These are phyloP conservation scores for Heliothis peltigera DNA, from an alignment of 2,888 invertebrate genomes.

Conservation along the genomic window DNA sequence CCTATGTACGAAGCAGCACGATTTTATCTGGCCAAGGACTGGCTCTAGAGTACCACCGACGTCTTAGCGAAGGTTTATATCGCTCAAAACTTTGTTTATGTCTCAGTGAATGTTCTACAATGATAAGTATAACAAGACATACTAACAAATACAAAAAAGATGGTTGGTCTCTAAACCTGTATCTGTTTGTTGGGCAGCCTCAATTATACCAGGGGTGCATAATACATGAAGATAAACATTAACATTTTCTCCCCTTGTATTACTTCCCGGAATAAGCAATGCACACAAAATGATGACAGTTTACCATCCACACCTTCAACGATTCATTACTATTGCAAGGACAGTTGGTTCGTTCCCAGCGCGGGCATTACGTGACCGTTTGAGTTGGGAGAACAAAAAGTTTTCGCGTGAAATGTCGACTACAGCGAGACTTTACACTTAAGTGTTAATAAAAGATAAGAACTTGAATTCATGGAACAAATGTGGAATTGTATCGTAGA, in stretches of 20 bases:
- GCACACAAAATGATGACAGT: conserved; percentile 33
- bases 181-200: not conserved
- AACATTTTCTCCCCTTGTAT: conserved; percentile 6
- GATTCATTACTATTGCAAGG: conserved; percentile 47
- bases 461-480: conserved; percentile 30
- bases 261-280: conserved; percentile 6
- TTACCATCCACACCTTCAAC: conserved; percentile 36
- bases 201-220: conserved; percentile 26
- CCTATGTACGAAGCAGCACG: conserved; percentile 31
- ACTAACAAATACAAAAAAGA: not conserved
- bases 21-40: conserved; percentile 41
- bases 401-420: conserved; percentile 48
- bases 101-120: not conserved
- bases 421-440: conserved; percentile 37
- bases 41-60: conserved; percentile 13
- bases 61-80: not conserved
- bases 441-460: conserved; percentile 46
- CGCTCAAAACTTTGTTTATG: not conserved
- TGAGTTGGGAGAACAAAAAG: conserved; percentile 23
- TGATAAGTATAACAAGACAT: not conserved
- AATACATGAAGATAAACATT: conserved; percentile 31
- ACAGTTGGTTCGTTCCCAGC: conserved; percentile 43
- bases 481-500: conserved; percentile 2
- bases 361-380: conserved; percentile 29
- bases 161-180: not conserved